Evolutionary conservation across 1,140 invertebrate genomes (phyloP).

Genomic region (Homarus americanus): DNA sequence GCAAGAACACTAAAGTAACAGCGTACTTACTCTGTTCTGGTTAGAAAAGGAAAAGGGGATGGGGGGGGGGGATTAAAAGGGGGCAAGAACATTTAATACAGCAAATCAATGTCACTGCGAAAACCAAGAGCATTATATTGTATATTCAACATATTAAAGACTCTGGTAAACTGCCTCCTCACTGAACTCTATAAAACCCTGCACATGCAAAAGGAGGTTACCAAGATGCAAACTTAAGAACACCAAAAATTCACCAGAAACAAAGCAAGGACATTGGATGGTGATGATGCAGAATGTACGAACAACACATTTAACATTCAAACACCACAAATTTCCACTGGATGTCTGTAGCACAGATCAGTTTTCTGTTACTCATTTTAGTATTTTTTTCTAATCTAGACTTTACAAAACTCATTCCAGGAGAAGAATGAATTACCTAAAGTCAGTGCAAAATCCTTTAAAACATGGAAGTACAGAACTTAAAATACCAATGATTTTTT

Average conservation of each 20-base stretch:
- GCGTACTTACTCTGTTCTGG: not conserved
- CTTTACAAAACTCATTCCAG: conserved; percentile 19
- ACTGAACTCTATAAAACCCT: conserved; percentile 36
- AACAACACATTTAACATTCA: conserved; percentile 26
- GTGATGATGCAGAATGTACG: conserved; percentile 18
- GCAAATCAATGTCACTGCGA: not conserved
- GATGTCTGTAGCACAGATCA: not conserved
- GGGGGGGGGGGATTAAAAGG: too few species aligned
- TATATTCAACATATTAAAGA: not conserved
- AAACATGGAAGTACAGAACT: not conserved
- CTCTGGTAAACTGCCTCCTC: not conserved
- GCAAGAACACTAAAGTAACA: conserved; percentile 25
- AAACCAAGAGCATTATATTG: conserved; percentile 1
- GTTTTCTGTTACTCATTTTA: not conserved
- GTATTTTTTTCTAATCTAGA: not conserved
- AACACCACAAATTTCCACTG: not conserved
- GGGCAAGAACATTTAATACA: not conserved
- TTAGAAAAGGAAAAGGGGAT: not conserved
- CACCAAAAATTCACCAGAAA: conserved; percentile 47
- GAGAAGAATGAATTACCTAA: not conserved
- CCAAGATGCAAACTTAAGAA: conserved; percentile 60
- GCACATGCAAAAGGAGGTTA: conserved; percentile 61
- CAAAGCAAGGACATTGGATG: conserved; percentile 2
- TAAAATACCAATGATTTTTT: not conserved
- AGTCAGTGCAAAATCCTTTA: conserved; percentile 4